A percentile compares a stretch with the other conserved stretches of the same genome.
These are phyloP conservation scores for Craseonycteris thonglongyai DNA, from an alignment of 2,113 vertebrate genomes.

Conservation along the genomic window DNA sequence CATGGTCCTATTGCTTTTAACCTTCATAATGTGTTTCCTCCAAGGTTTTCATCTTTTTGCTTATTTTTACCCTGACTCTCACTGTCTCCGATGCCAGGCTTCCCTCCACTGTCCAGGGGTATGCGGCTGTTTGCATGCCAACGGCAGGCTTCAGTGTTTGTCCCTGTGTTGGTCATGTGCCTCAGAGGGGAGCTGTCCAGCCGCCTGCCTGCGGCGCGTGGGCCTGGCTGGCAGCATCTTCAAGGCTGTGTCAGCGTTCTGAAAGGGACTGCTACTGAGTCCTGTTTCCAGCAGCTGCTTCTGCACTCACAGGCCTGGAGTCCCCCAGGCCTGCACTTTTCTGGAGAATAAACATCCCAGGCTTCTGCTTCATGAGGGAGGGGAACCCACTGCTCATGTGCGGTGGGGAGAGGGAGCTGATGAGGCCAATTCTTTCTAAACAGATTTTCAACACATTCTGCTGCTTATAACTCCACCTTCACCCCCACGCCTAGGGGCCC, in stretches of 20 bases:
- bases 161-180: background rate
- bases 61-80: background rate
- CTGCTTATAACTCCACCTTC: background rate
- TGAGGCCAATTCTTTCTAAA: background rate
- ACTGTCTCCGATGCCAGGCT: fast-evolving
- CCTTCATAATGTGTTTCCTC: background rate
- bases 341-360: too few relatives aligned
- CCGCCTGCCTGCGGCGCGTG: background rate
- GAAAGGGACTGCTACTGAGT: background rate
- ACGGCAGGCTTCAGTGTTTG: too few relatives aligned
- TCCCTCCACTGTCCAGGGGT: background rate
- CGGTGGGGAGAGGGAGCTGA: background rate
- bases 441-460: background rate
- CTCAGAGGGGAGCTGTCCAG: background rate
- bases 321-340: background rate
- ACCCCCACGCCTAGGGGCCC: background rate
- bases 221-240: background rate
- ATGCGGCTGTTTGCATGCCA: too few relatives aligned
- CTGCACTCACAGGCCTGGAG: background rate
- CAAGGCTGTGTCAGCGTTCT: background rate
- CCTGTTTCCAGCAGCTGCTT: background rate
- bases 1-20: background rate
- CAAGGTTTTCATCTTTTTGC: background rate
- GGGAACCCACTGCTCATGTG: background rate
- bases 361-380: background rate